Evolutionary conservation across 2,797 vertebrate species (phyloP), one percentile per base, ranked within the genome.

Genomic region (Xerus rutilus): DNA sequence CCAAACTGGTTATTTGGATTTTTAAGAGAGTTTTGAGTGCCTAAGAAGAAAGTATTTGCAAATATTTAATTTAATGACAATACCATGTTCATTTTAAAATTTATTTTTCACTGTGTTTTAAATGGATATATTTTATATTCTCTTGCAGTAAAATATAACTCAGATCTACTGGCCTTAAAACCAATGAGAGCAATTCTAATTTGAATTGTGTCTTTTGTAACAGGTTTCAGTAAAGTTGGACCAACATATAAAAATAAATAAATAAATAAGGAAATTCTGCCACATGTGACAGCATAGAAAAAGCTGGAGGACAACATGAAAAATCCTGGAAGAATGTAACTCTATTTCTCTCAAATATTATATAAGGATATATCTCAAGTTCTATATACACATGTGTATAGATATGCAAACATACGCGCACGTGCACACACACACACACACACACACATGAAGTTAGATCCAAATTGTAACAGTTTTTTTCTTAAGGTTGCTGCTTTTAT

Each of bases 201-300:
- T 65, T 89, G 78, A 86, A 86, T n/a, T 91, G 64, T 88, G n/a
- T 87, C 82, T 92, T 96, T 70, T 97, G 59, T 97, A 92, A 93
- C 20, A 92, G 74, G 64, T 93, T 83, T 92, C 86, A 97, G 93
- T 98, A 97, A 97, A 96, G 72, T 67, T 96, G 87, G 88, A 93
- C 86, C 92, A 89, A 91, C 10, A 54, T 54, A 54, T 54, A 54
- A 5, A 54, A 54, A 54, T 18, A 54, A 54, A 54, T 18, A 5
- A 54, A 54, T 18, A 54, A 54, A 54, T 18, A 54, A 54, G 17
- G 52, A 54, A 54, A 54, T 52, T 52, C 52, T 52, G 52, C 52
- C 17, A 54, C 52, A 54, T 54, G 52, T 18, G 52, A 54, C 52
- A 18, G 52, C 18, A 54, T 54, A 54, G 17, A 54, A 54, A 54